A percentile compares a stretch with the other conserved stretches of the same genome.
Evolutionary conservation across 2,888 invertebrate genomes (phyloP).

Genomic region (Yponomeuta plumbellus): DNA sequence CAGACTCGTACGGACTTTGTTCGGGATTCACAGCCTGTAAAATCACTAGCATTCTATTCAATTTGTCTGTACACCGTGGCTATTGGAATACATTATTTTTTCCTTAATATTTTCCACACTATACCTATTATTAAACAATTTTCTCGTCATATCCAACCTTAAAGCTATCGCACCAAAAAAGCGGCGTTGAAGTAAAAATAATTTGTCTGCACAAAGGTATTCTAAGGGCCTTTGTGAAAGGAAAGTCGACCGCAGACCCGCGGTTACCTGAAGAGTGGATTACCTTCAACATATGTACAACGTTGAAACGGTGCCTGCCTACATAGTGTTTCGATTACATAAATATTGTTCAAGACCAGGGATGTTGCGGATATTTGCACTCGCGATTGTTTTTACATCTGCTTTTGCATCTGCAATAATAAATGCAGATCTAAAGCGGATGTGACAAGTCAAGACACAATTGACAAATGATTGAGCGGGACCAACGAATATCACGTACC

Average conservation of each 20-base stretch:
- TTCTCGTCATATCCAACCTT: not conserved
- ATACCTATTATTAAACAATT: not conserved
- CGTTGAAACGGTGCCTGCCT: not conserved
- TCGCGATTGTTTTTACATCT: no score
- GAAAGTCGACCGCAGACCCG: not conserved
- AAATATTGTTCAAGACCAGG: no score
- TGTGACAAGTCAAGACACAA: no score
- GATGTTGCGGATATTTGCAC: no score
- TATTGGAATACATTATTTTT: no score
- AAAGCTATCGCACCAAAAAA: not conserved
- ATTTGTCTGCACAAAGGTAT: not conserved
- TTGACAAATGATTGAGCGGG: no score
- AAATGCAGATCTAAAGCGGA: no score
- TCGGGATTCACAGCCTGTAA: not conserved
- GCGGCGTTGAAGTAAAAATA: not conserved
- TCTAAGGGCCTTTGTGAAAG: not conserved
- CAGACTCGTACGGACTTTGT: conserved; percentile 2
- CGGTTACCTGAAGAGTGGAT: not conserved
- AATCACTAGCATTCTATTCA: no score
- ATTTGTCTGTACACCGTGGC: no score
- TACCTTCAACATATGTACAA: not conserved
- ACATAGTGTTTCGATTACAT: not conserved
- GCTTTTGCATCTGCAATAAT: no score
- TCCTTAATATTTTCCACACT: no score
- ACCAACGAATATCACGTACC: no score